Evolutionary conservation across 2,888 invertebrate genomes (phyloP).

Genomic region (Steinernema carpocapsae): DNA sequence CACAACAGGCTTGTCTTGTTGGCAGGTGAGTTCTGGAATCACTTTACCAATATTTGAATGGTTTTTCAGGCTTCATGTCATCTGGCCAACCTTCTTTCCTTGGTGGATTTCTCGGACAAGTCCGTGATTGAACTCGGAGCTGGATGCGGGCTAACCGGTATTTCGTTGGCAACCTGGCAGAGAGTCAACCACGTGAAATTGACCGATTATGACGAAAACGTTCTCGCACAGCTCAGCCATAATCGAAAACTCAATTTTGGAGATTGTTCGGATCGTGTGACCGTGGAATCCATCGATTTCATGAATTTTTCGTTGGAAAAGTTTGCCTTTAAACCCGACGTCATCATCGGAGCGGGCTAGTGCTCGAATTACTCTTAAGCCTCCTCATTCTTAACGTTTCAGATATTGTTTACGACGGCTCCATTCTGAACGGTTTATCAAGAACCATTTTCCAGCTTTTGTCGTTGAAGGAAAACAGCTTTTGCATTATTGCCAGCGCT

Average conservation of each 20-base stretch:
- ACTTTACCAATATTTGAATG: not conserved
- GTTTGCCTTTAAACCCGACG: slow-evolving; percentile 23
- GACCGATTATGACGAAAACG: slow-evolving; percentile 57
- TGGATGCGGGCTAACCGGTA: slow-evolving; percentile 59
- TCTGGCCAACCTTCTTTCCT: slow-evolving; percentile 39
- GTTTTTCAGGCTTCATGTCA: slow-evolving; percentile 38
- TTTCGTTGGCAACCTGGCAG: slow-evolving; percentile 34
- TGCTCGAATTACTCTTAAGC: not conserved
- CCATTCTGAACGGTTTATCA: slow-evolving; percentile 4
- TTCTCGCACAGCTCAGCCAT: slow-evolving; percentile 49
- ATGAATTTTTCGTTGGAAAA: not conserved
- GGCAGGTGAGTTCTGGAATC: slow-evolving; percentile 48
- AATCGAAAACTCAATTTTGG: slow-evolving; percentile 49
- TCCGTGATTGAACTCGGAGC: slow-evolving; percentile 58
- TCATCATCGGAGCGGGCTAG: slow-evolving; percentile 43
- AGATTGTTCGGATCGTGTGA: not conserved
- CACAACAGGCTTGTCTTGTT: slow-evolving; percentile 62
- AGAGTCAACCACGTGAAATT: slow-evolving; percentile 38
- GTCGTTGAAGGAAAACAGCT: not conserved
- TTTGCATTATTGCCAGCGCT: not conserved
- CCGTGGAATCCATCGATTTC: slow-evolving; percentile 39
- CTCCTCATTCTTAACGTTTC: slow-evolving; percentile 23
- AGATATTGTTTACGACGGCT: slow-evolving; percentile 47
- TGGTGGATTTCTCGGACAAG: slow-evolving; percentile 38
- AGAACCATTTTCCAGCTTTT: not conserved